phyloP scores from a whole-genome alignment of 2,888 invertebrate species.

The Lissocephala sabroskyi region DNA sequence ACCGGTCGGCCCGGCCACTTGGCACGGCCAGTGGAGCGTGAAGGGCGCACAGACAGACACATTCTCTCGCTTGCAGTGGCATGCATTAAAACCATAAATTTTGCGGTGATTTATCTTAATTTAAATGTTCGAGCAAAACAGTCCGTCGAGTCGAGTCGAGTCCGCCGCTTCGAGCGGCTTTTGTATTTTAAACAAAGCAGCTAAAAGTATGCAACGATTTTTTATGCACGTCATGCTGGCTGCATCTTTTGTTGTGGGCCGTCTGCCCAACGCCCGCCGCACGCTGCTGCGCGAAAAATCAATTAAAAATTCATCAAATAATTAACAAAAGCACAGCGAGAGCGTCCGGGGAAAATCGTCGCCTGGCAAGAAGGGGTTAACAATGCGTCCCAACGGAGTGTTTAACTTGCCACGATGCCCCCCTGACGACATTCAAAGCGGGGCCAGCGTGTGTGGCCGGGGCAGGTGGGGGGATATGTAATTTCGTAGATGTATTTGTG shows the following conservation, averaged over 20 bases:
- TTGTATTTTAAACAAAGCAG: conserved; percentile 52
- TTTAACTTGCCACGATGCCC: conserved; percentile 53
- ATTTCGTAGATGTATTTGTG: conserved; percentile 9
- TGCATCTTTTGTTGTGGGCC: conserved; percentile 17
- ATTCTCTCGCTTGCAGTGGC: conserved; percentile 14
- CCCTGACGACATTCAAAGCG: background rate
- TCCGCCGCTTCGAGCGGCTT: conserved; percentile 27
- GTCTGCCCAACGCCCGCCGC: conserved; percentile 18
- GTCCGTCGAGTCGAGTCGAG: background rate
- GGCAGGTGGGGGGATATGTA: no score
- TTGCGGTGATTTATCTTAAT: conserved; percentile 72
- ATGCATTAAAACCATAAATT: conserved; percentile 70
- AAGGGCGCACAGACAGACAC: conserved; percentile 6
- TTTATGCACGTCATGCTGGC: conserved; percentile 15
- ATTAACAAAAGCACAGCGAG: conserved; percentile 63
- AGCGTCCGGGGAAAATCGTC: background rate
- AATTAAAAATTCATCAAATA: conserved; percentile 70
- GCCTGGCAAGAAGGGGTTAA: conserved; percentile 44
- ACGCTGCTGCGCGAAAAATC: conserved; percentile 63
- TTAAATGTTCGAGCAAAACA: conserved; percentile 68
- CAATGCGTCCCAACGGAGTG: conserved; percentile 50
- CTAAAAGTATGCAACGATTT: conserved; percentile 53
- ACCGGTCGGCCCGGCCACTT: background rate
- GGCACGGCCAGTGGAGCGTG: conserved; percentile 4
- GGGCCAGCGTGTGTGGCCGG: no score